Evolutionary conservation across 2,888 invertebrate genomes (phyloP), one percentile per base, ranked within the genome.

Genomic region (Zygothrica quintamaculata): DNA sequence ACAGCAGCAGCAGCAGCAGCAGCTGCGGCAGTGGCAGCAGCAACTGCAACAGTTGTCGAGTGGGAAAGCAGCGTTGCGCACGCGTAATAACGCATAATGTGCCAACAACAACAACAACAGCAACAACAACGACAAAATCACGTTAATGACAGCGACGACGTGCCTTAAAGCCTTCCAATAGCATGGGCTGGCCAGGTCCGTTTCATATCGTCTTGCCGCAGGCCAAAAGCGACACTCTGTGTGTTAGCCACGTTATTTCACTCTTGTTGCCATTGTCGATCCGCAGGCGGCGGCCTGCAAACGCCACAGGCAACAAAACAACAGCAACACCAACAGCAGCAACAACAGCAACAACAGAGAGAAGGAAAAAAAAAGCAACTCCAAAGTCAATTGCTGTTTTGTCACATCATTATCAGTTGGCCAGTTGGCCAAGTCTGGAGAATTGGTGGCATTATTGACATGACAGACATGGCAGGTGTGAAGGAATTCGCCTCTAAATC

Each of bases 401-500:
- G 84, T 84, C 84, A 84, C 84, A 85, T 84, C 84, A 84, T 84
- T 84, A 84, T 84, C 86, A 76, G 84, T 75, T 81, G 59, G 59
- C 39, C 43, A 65, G 51, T 39, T 58, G 68, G 58, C 57, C 58
- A 42, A 26, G 34, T 44, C 26, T 12, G 33, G 52, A 51, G 70
- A 74, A 75, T 77, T 84, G 85, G 75, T 75, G 76, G 82, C 81
- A 84, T 85, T 84, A 84, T 85, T 87, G 86, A 86, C 80, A 80
- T 87, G 85, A 84, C 84, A 76, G 74, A 68, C 67, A 64, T 57
- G 67, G 71, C 73, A 78, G 85, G 82, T 78, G 80, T 84, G 82
- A 84, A 84, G 87, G 82, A 84, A 87, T 87, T 67, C 85, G 65
- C 82, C 72, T 87, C 87, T 87, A 82, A 82, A 82, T 82, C 87